A percentile compares a stretch with the other conserved stretches of the same genome.
phyloP scores from a whole-genome alignment of 30 jellyfish, hydroid and myxozoan species.

The Rhopilema esculentum region DNA sequence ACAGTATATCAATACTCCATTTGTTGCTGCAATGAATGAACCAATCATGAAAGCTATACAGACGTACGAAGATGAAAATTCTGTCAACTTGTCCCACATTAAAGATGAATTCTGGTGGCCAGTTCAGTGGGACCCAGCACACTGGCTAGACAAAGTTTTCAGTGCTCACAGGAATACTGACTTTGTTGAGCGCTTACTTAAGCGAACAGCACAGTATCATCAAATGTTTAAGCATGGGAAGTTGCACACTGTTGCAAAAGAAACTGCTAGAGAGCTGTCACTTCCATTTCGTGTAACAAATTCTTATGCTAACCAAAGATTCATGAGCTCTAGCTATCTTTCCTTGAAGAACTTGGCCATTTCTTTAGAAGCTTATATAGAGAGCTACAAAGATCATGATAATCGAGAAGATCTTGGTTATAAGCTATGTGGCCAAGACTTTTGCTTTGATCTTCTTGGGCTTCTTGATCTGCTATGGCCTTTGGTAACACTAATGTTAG shows the following conservation, averaged over 20 bases:
- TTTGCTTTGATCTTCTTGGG: conserved; percentile 21
- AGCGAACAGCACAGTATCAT: conserved; percentile 29
- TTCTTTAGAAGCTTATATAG: conserved; percentile 29
- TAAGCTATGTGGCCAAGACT: conserved; percentile 38
- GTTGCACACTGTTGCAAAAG: conserved; percentile 47
- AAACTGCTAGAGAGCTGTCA: conserved; percentile 39
- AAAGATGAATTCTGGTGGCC: too few relatives aligned
- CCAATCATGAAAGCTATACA: too few relatives aligned
- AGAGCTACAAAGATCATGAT: conserved; percentile 46
- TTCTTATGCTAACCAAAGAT: conserved; percentile 37
- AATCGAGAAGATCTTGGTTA: conserved; percentile 43
- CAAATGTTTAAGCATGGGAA: conserved; percentile 37
- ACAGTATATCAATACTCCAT: too few relatives aligned
- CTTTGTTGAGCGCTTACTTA: conserved; percentile 21
- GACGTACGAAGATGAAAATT: too few relatives aligned
- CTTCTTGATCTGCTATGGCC: conserved; percentile 36
- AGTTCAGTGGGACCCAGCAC: conserved; percentile 45
- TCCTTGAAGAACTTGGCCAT: conserved; percentile 23
- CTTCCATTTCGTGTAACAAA: conserved; percentile 30
- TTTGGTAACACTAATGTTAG: conserved; percentile 19
- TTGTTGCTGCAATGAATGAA: too few relatives aligned
- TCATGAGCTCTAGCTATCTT: conserved; percentile 52
- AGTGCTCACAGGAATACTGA: not conserved
- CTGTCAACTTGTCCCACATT: too few relatives aligned
- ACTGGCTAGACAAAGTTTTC: conserved; percentile 53